Percentiles rank a stretch among this genome's conserved stretches.
These are phyloP conservation scores for Tenualosa thibaudeaui DNA, from an alignment of 2,797 vertebrate species.

Conservation along the genomic window DNA sequence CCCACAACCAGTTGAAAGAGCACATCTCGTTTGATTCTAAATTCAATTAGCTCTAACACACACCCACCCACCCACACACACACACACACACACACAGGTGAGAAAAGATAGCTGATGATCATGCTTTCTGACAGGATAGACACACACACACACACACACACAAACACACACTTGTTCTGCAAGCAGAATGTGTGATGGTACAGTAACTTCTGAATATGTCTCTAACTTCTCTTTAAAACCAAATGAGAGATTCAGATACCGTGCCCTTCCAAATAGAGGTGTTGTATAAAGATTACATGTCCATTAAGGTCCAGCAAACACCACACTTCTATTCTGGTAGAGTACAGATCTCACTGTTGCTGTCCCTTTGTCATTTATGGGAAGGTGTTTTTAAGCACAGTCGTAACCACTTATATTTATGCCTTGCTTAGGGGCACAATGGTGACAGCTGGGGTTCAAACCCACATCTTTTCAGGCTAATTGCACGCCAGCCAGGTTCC, in stretches of 20 bases:
- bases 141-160: conserved; percentile 28
- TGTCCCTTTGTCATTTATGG: not conserved
- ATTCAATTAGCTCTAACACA: conserved; percentile 18
- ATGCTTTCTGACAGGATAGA: too few relatives aligned
- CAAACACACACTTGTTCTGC: conserved; percentile 29
- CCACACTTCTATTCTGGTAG: not conserved
- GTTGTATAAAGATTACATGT: not conserved
- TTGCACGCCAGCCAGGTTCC: too few relatives aligned
- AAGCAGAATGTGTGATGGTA: too few relatives aligned
- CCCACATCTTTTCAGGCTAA: too few relatives aligned
- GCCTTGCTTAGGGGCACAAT: too few relatives aligned
- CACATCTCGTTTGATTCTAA: not conserved
- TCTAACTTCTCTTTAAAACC: not conserved
- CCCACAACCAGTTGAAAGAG: not conserved
- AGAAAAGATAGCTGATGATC: not conserved
- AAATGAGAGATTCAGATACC: not conserved
- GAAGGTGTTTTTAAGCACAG: too few relatives aligned
- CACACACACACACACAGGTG: conserved; percentile 37
- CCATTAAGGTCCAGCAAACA: not conserved
- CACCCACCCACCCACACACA: conserved; percentile 16
- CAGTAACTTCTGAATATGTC: too few relatives aligned
- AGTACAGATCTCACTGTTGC: not conserved
- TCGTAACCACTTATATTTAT: too few relatives aligned
- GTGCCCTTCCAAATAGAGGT: not conserved
- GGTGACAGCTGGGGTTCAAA: too few relatives aligned